Evolutionary conservation across 2,888 invertebrate genomes (phyloP), one percentile per base, ranked within the genome.

Genomic region (Drosophila picticornis): DNA sequence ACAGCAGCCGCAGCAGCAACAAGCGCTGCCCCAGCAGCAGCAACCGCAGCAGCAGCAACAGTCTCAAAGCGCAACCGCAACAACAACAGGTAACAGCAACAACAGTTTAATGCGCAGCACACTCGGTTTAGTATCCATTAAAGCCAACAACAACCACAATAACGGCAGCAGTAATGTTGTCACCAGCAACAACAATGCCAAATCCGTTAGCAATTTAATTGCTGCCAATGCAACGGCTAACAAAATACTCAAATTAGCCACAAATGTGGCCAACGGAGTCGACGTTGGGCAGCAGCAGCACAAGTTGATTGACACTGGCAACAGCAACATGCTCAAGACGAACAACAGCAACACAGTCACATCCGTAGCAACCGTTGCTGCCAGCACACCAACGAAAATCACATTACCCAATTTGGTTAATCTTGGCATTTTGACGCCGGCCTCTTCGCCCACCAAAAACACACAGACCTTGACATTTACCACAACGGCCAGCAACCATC

Each of bases 401-500:
- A 92, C 93, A 60, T 78, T 93, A 81, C 93, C 93, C 72, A 93
- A 92, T 90, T 90, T 93, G 80, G 93, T 93, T 70, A 93, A 93
- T 92, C 83, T 94, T 81, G 94, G 94, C 51, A 92, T 95, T 58
- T 90, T 95, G 51, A 94, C 95, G 27, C 94, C 95, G 13, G 93
- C 92, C 69, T 94, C 94, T 48, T 94, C 94, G 65, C 93, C 94
- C 84, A 93, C 93, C 84, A 93, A 93, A 85, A 92, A 92, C 59
- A 92, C 92, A 56, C 92, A 92, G 68, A 89, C 92, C 62, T 77
- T 92, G 80, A 91, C 93, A 75, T 91, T 90, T 71, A 86, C 90
- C 79, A 88, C 82, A 75, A 85, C 87, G 81, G 81, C 81, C 83
- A 72, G 84, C 73, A 83, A 80, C 63, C 90, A 83, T 69, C 90